A percentile compares a stretch with the other conserved stretches of the same genome.
Evolutionary conservation across 2,113 vertebrate species (phyloP).

Genomic region (Spermophilus dauricus): DNA sequence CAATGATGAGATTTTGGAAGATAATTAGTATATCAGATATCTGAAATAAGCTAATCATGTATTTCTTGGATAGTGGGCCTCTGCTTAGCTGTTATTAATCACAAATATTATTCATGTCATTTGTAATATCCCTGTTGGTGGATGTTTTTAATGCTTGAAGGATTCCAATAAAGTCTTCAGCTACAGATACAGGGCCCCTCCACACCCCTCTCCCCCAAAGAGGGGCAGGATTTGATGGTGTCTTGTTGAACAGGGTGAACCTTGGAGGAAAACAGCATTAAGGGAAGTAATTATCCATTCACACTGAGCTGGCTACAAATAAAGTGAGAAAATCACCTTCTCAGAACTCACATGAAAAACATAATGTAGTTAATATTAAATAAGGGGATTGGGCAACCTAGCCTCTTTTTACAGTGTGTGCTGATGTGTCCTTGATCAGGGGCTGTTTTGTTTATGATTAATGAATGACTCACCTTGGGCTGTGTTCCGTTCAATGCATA

Average conservation of each 20-base stretch:
- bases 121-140: slow-evolving; percentile 64
- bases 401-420: slow-evolving; percentile 87
- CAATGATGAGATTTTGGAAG: slow-evolving; percentile 73
- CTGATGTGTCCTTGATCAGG: slow-evolving; percentile 86
- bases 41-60: slow-evolving; percentile 79
- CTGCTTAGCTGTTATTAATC: slow-evolving; percentile 75
- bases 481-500: slow-evolving; percentile 92
- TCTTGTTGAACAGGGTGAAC: slow-evolving; percentile 87
- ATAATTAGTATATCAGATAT: slow-evolving; percentile 82
- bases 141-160: slow-evolving; percentile 74
- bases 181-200: background rate
- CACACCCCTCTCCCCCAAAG: background rate
- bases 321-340: slow-evolving; percentile 87
- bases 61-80: slow-evolving; percentile 67
- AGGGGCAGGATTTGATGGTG: slow-evolving; percentile 80
- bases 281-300: slow-evolving; percentile 84
- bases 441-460: slow-evolving; percentile 90
- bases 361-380: slow-evolving; percentile 91
- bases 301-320: slow-evolving; percentile 79
- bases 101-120: slow-evolving; percentile 74
- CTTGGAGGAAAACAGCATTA: slow-evolving; percentile 78
- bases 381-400: slow-evolving; percentile 88
- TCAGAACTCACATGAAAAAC: slow-evolving; percentile 88
- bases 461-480: slow-evolving; percentile 90
- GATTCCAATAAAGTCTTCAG: slow-evolving; percentile 51